phyloP scores from a whole-genome alignment of 2,797 vertebrate species.

The Pseudocheirus occidentalis region DNA sequence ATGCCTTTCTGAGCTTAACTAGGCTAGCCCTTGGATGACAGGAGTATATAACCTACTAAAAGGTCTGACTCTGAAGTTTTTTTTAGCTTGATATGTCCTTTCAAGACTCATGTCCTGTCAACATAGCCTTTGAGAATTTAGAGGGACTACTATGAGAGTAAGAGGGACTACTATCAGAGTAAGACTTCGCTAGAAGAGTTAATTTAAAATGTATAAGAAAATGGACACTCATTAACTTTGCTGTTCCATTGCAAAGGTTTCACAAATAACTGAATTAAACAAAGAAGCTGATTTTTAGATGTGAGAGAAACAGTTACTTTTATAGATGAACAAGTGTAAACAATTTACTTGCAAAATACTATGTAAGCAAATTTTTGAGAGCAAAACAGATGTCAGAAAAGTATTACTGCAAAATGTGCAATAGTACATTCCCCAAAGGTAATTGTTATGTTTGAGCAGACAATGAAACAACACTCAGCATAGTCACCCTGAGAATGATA shows the following conservation, averaged over 20 bases:
- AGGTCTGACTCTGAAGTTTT: not conserved
- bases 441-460: not conserved
- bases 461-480: not conserved
- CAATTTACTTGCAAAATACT: not conserved
- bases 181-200: not conserved
- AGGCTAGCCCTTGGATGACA: not conserved
- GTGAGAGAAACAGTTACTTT: not conserved
- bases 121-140: not conserved
- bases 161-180: not conserved
- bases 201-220: slow-evolving; percentile 29
- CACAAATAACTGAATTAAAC: slow-evolving; percentile 37
- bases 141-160: too few relatives aligned
- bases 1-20: not conserved
- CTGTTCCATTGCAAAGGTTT: slow-evolving; percentile 31
- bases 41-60: not conserved
- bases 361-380: slow-evolving; percentile 14
- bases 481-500: not conserved
- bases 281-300: slow-evolving; percentile 47
- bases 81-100: not conserved
- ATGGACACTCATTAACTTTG: slow-evolving; percentile 14
- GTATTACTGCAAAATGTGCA: slow-evolving; percentile 10
- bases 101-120: not conserved
- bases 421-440: slow-evolving; percentile 8
- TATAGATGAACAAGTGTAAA: not conserved
- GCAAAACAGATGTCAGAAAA: slow-evolving; percentile 9